Evolutionary conservation across 2,113 vertebrate species (phyloP).

Genomic region (Leptosomus discolor): DNA sequence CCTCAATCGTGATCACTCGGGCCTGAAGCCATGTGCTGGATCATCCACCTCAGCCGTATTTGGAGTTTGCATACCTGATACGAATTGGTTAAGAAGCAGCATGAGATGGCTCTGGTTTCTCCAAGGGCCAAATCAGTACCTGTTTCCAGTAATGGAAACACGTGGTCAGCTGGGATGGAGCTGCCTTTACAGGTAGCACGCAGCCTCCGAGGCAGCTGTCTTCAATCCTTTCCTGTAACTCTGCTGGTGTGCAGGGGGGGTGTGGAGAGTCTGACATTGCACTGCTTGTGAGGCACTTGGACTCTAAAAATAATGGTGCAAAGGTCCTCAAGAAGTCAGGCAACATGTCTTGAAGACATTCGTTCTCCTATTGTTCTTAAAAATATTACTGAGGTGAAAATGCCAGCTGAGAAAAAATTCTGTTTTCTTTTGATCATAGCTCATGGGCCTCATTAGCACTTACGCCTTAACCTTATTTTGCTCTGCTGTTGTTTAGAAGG

Average conservation of each 20-base stretch:
- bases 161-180: background rate
- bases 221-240: background rate
- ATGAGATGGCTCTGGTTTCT: background rate
- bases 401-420: background rate
- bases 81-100: background rate
- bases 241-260: background rate
- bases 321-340: background rate
- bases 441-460: background rate
- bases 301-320: background rate
- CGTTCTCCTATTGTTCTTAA: background rate
- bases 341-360: background rate
- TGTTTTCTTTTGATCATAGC: background rate
- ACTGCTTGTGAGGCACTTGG: accelerated
- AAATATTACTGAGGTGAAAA: background rate
- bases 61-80: background rate
- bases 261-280: background rate
- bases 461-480: background rate
- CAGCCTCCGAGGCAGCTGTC: background rate
- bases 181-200: background rate
- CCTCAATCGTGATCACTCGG: background rate
- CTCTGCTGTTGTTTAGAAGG: background rate
- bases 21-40: background rate
- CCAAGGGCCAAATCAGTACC: background rate
- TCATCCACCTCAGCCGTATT: background rate
- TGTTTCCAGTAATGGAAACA: background rate